A percentile compares a stretch with the other conserved stretches of the same genome.
Conservation (phyloP, 1,140 invertebrate genomes). For the Euwallacea fornicatus region DNA sequence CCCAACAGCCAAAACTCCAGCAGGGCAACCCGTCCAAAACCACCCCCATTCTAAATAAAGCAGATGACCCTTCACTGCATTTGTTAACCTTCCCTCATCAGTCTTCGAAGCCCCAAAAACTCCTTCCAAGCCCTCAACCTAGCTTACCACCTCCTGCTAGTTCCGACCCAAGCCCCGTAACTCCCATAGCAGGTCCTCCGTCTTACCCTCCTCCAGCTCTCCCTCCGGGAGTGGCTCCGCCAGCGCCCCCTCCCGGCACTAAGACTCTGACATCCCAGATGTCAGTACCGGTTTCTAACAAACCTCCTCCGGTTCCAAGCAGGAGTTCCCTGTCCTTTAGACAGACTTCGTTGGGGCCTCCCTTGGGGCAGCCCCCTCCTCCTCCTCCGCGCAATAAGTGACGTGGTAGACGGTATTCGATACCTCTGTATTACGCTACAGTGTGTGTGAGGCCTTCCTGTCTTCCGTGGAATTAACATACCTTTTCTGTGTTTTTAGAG, state of each 20-base stretch:
- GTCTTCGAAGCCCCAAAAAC: not conserved
- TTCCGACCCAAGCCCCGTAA: conserved; percentile 46
- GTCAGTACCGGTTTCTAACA: conserved; percentile 24
- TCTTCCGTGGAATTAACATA: conserved; percentile 44
- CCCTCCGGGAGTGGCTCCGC: conserved; percentile 49
- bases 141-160: conserved; percentile 23
- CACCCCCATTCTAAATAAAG: not conserved
- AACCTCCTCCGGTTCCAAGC: conserved; percentile 49
- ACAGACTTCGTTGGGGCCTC: conserved; percentile 33
- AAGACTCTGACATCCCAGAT: conserved; percentile 41
- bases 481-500: no score
- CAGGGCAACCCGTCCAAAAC: not conserved
- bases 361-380: conserved; percentile 41
- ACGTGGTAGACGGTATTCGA: conserved; percentile 46
- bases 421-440: conserved; percentile 46
- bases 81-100: not conserved
- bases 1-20: conserved; percentile 8
- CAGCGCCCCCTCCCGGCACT: conserved; percentile 47
- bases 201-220: conserved; percentile 51
- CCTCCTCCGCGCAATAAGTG: conserved; percentile 49
- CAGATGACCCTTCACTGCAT: conserved; percentile 4
- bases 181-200: conserved; percentile 49
- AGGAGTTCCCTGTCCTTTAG: conserved; percentile 40
- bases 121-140: not conserved
- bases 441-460: conserved; percentile 47